Evolutionary conservation across 2,113 vertebrate species (phyloP), one percentile per base, ranked within the genome.

Genomic region (Tretioscincus oriximinensis): DNA sequence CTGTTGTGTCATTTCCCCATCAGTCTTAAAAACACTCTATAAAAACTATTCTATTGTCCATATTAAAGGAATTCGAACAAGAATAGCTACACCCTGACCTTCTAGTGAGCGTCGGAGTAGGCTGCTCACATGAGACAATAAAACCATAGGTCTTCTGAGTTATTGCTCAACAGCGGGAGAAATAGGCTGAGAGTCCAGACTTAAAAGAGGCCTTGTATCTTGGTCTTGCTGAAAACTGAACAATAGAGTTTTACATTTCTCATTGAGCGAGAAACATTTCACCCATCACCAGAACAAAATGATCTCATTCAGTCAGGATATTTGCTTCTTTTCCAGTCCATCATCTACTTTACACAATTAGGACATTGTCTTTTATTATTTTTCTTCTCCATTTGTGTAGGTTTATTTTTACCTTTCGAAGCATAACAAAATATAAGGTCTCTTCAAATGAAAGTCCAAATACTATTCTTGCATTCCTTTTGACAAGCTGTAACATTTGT

Each of bases 101-200:
- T 45, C 24, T 21, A 28, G 4, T 21, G 83, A 69, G 69, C 58
- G 45, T 29, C 1, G 75, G 60, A 10, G 54, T 5, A 28, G 77
- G 22, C 58, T 64, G 82, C 61, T 84, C 77, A 79, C 72, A 29
- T 31, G 72, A 71, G 65, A 69, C 77, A 75, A 75, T 69, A 64
- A 63, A 54, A 14, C 71, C 49, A 45, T 64, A 70, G 69, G 65
- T 45, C 72, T 64, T 51, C 72, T 71, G 72, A 80, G 58, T 69
- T 71, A 76, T 63, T 84, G 82, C 72, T 69, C 77, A 76, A 69
- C 61, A 64, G 77, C 41, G 51, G 65, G 65, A 76, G 72, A 84
- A 84, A 76, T 51, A 75, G 66, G 9, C 26, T 84, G 49, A 31
- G 12, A 5, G 22, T 76, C 26, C 1, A 35, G 11, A 24, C 4